These are phyloP conservation scores for Aegotheles bennettii DNA, from an alignment of 2,113 vertebrate species.

Conservation along the genomic window DNA sequence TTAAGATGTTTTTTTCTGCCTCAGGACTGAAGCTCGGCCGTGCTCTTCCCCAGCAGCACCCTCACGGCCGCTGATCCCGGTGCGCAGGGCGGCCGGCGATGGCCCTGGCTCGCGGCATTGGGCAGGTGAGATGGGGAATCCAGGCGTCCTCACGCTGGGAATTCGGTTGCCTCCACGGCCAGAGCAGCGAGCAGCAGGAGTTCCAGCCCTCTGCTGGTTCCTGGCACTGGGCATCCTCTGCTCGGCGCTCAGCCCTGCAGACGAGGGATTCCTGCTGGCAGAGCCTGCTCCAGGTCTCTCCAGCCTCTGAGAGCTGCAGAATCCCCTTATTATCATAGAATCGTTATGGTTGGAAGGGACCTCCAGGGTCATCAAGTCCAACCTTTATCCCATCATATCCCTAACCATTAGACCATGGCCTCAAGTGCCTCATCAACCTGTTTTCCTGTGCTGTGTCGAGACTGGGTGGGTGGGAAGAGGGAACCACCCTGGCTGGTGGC, in stretches of 20 bases:
- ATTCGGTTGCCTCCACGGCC: rapidly evolving
- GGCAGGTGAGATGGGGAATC: not conserved
- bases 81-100: rapidly evolving
- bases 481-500: rapidly evolving
- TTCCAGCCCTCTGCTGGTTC: not conserved
- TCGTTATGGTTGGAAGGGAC: too few species aligned
- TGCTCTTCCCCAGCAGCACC: not conserved
- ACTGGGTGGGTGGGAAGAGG: too few species aligned
- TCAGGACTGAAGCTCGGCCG: rapidly evolving
- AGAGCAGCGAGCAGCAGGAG: rapidly evolving
- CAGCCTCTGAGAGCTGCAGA: not conserved
- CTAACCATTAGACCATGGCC: too few species aligned
- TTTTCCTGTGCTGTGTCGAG: rapidly evolving
- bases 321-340: rapidly evolving
- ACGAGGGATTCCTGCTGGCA: rapidly evolving
- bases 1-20: rapidly evolving
- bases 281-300: rapidly evolving
- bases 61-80: rapidly evolving
- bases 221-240: rapidly evolving
- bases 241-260: too few species aligned
- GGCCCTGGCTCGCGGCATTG: rapidly evolving
- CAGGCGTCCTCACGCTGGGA: rapidly evolving
- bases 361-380: too few species aligned
- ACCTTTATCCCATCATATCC: too few species aligned
- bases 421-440: too few species aligned